These are phyloP conservation scores for Gambelia wislizenii DNA, from an alignment of 2,797 vertebrate species.

Conservation along the genomic window DNA sequence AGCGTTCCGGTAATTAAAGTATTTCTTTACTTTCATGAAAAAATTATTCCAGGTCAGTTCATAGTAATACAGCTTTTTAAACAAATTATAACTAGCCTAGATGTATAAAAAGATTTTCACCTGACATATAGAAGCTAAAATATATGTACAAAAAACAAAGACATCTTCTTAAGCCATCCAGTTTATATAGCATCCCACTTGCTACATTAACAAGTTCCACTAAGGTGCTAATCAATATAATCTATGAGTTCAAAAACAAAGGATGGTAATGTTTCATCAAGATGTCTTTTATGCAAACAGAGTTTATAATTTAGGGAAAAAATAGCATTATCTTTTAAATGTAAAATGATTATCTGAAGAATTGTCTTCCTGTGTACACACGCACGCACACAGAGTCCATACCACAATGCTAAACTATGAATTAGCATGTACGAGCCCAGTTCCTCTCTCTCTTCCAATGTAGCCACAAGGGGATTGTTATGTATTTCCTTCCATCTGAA, in stretches of 20 bases:
- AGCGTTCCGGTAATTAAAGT: neutral
- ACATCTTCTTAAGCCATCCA: neutral
- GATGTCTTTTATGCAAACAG: neutral
- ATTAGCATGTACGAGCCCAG: neutral
- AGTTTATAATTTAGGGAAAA: neutral
- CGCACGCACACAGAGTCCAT: too few species aligned
- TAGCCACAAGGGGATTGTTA: neutral
- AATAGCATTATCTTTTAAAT: neutral
- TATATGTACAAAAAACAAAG: neutral
- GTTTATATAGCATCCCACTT: neutral
- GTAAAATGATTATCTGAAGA: neutral
- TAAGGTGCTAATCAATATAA: neutral
- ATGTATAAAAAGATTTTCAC: neutral
- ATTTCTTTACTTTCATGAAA: neutral
- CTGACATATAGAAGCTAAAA: neutral
- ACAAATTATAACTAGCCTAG: neutral
- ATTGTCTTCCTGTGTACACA: too few species aligned
- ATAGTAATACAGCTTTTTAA: neutral
- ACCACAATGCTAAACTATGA: neutral
- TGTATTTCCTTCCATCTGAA: neutral
- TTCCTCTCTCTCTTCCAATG: neutral
- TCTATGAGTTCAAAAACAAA: neutral
- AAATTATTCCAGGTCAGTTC: neutral
- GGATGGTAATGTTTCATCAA: neutral
- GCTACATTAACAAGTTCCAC: neutral